phyloP scores from a whole-genome alignment of 2,113 vertebrate genomes.

The Cepphus grylle region DNA sequence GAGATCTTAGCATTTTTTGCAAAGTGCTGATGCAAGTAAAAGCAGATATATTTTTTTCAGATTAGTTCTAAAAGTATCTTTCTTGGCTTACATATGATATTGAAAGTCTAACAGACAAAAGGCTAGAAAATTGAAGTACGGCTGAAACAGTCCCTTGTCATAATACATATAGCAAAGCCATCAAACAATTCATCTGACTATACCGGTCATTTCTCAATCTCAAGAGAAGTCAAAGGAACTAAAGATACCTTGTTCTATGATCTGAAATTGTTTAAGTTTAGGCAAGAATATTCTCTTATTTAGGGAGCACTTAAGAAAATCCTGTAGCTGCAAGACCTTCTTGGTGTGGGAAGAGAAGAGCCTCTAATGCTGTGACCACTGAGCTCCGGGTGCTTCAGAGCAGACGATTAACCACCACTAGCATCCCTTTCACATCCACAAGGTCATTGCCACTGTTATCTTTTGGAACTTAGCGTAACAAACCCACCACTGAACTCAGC shows the following conservation, averaged over 20 bases:
- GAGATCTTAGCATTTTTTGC: background rate
- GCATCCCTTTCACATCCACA: background rate
- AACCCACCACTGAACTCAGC: background rate
- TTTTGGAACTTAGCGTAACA: background rate
- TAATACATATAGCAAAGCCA: background rate
- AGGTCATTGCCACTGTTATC: background rate
- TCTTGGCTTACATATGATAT: background rate
- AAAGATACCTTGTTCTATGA: background rate
- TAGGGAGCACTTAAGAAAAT: background rate
- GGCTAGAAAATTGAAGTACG: background rate
- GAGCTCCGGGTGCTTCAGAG: background rate
- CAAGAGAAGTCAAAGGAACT: background rate
- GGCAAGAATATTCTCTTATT: background rate
- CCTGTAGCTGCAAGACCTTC: accelerated
- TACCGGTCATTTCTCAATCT: background rate
- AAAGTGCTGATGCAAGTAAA: background rate
- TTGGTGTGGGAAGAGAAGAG: background rate
- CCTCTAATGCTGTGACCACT: no score
- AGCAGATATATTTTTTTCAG: constrained; percentile 1
- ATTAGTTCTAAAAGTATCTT: background rate
- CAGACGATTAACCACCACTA: background rate
- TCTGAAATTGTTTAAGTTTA: background rate
- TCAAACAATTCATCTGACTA: background rate
- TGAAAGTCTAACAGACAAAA: background rate
- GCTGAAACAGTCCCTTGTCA: background rate